Conservation (phyloP, 2,888 invertebrate species). For the Nomada flava region DNA sequence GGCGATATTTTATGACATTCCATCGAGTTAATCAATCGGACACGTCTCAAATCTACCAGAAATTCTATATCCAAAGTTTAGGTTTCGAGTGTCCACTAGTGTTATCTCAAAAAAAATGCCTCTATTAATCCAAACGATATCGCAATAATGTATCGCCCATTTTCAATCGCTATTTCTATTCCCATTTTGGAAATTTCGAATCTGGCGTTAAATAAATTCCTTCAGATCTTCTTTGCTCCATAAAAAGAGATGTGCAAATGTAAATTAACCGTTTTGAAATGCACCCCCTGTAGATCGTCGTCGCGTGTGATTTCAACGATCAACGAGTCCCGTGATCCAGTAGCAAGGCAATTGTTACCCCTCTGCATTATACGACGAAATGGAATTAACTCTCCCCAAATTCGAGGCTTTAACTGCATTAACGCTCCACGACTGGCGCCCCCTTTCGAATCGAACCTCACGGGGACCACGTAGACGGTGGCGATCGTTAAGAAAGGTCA, state of each 20-base stretch:
- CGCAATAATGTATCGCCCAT: too few species aligned
- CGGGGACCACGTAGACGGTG: conserved; percentile 55
- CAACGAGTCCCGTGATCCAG: conserved; percentile 1
- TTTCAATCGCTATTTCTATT: too few species aligned
- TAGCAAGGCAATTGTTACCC: not conserved
- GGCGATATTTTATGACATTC: too few species aligned
- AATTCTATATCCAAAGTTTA: not conserved
- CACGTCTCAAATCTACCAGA: not conserved
- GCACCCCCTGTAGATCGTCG: not conserved
- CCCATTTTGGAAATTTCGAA: too few species aligned
- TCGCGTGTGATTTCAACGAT: not conserved
- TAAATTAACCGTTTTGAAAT: not conserved
- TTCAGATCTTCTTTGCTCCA: too few species aligned
- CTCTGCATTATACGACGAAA: conserved; percentile 17
- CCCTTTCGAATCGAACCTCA: conserved; percentile 50
- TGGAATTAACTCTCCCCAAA: conserved; percentile 41
- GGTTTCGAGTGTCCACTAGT: not conserved
- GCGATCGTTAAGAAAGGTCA: conserved; percentile 77
- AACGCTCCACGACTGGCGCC: conserved; percentile 8
- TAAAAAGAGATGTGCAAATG: not conserved
- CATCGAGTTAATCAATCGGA: too few species aligned
- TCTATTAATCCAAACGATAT: too few species aligned
- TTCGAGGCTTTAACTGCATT: conserved; percentile 39
- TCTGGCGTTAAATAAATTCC: too few species aligned
- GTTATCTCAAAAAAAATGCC: not conserved